Conservation (phyloP, 2,888 invertebrate species). For the Pharmacophagus antenor region DNA sequence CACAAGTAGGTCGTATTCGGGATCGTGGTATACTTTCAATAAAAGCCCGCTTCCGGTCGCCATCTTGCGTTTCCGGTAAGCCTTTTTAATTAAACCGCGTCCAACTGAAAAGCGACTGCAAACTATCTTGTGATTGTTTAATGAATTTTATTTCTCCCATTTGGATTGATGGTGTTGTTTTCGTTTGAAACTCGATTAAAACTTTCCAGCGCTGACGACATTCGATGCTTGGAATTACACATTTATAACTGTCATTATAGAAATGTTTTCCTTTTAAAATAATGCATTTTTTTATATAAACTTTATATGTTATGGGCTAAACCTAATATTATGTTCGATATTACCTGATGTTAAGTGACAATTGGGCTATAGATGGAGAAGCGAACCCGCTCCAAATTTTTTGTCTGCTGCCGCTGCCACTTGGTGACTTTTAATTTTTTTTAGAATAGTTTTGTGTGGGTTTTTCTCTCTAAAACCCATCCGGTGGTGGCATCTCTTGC, state of each 20-base stretch:
- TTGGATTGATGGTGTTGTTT: not conserved
- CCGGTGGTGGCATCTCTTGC: too few relatives aligned
- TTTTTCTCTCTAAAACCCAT: too few relatives aligned
- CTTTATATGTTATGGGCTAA: too few relatives aligned
- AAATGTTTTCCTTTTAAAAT: too few relatives aligned
- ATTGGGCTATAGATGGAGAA: too few relatives aligned
- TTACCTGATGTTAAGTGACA: too few relatives aligned
- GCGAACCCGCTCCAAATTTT: too few relatives aligned
- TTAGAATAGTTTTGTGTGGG: too few relatives aligned
- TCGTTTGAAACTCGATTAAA: not conserved
- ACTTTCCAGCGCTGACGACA: not conserved
- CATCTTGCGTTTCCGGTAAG: not conserved
- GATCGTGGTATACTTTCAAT: not conserved
- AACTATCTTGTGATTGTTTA: conserved; percentile 3
- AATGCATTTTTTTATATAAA: too few relatives aligned
- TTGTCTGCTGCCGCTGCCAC: too few relatives aligned
- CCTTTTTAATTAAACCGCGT: conserved; percentile 1
- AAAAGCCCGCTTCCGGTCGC: not conserved
- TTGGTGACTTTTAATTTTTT: too few relatives aligned
- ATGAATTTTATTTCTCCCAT: not conserved
- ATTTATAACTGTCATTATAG: not conserved
- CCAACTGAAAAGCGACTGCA: not conserved
- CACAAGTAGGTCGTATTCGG: not conserved
- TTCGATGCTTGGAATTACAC: not conserved
- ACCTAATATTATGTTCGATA: too few relatives aligned